Base-by-base conservation (phyloP, 2,113 vertebrate species). In the Oplegnathus fasciatus region DNA sequence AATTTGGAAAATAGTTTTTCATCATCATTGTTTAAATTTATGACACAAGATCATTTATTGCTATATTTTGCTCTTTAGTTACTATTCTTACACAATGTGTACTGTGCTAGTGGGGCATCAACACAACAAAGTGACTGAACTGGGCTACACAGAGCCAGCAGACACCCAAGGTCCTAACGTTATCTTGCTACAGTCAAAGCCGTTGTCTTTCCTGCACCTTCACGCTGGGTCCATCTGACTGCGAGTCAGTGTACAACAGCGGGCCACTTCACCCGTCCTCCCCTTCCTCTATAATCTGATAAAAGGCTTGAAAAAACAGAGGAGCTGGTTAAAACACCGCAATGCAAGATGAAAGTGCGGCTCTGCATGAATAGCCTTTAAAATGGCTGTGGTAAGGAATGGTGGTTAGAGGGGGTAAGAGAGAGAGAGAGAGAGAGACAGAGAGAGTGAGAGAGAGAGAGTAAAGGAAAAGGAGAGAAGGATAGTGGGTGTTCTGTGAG, bases 401-500 rank as follows among this genome's bases (percentile, higher is more conserved):
- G 75, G 66, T 32, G 80, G 83, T 70, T 62, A 10, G 78, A 44
- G 37, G 71, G 79, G 65, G 6, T 28, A 34, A 50, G 76, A 15
- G 46, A 18, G 48, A 75, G 40, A 32, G 28, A 9, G 32, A 7
- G 42, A 61, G 82, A 60, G 61, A 14, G 75, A 30, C 71, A 85
- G 77, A 66, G 70, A 60, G 62, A 69, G 48, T 58, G 80, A 46
- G 44, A 77, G 79, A 37, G 34, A 62, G 83, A 46, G 44, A 4
- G 67, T 14, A 64, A 68, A 82, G 72, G 76, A 87, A 77, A 71
- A 73, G 55, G 84, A 66, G 81, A 58, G 60, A 58, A 61, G 84
- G 89, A 93, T 90, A 93, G 91, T 92, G 91, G 94, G 91, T 92
- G 93, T 93, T 93, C 92, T 94, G 91, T 94, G 91, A 90, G 87